Conservation (phyloP, 2,113 vertebrate species). For the Antidorcas marsupialis region DNA sequence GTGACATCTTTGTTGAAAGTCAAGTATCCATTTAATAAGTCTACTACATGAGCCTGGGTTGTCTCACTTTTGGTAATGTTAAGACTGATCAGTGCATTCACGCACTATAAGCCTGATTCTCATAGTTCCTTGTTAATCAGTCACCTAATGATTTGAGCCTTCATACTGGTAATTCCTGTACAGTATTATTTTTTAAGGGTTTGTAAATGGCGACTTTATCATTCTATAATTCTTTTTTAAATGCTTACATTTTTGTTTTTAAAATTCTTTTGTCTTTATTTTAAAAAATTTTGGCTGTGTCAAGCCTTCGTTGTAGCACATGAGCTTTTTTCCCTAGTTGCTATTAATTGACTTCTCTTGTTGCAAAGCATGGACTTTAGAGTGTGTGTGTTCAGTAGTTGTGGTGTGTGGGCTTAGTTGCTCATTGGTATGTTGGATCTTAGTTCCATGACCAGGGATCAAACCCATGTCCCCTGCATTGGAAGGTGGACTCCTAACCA, state of each 20-base stretch:
- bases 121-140: neutral
- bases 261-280: neutral
- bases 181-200: neutral
- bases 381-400: neutral
- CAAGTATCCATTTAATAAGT: neutral
- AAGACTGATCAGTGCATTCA: neutral
- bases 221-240: neutral
- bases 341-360: neutral
- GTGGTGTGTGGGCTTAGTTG: neutral
- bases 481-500: neutral
- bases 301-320: neutral
- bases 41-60: neutral
- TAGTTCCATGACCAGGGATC: neutral
- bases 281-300: neutral
- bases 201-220: neutral
- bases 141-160: neutral
- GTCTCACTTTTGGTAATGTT: neutral
- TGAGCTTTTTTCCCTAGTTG: neutral
- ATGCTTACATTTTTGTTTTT: neutral
- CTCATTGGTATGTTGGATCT: neutral
- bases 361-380: neutral
- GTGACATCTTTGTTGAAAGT: neutral
- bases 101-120: neutral
- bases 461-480: neutral
- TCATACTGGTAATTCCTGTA: neutral